A percentile compares a stretch with the other conserved stretches of the same genome.
Evolutionary conservation across 2,797 vertebrate genomes (phyloP).

Genomic region (Rhinoraja longicauda): DNA sequence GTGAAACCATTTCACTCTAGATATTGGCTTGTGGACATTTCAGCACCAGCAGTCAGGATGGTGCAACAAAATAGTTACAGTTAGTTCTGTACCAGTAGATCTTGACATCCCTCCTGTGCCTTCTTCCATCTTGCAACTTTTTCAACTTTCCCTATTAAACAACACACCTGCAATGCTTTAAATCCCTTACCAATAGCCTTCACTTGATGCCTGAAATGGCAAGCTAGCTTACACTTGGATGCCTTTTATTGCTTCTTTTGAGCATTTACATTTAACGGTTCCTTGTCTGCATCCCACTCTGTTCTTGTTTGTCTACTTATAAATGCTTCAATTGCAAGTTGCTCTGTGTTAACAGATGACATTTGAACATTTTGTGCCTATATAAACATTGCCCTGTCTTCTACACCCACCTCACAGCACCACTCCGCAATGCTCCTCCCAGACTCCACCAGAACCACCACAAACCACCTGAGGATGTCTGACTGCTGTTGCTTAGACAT

Average conservation of each 20-base stretch:
- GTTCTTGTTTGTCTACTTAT: neutral
- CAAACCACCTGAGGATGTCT: no score
- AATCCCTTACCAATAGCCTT: neutral
- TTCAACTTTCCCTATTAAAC: neutral
- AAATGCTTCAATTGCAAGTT: neutral
- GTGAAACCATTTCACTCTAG: neutral
- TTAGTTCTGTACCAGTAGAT: neutral
- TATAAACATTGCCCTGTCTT: no score
- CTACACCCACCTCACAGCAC: no score
- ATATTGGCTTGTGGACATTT: neutral
- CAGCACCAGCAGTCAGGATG: neutral
- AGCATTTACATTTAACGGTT: neutral
- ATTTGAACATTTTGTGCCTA: neutral
- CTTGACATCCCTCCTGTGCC: neutral
- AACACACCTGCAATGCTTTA: neutral
- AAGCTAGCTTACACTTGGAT: neutral
- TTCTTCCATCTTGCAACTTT: neutral
- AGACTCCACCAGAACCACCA: no score
- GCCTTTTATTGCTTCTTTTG: neutral
- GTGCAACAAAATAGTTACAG: neutral
- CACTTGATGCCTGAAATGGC: neutral
- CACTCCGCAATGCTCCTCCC: no score
- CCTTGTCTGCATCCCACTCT: neutral
- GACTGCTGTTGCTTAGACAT: no score
- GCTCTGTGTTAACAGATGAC: neutral